phyloP scores from a whole-genome alignment of 2,113 vertebrate species.

The Lonchura striata region DNA sequence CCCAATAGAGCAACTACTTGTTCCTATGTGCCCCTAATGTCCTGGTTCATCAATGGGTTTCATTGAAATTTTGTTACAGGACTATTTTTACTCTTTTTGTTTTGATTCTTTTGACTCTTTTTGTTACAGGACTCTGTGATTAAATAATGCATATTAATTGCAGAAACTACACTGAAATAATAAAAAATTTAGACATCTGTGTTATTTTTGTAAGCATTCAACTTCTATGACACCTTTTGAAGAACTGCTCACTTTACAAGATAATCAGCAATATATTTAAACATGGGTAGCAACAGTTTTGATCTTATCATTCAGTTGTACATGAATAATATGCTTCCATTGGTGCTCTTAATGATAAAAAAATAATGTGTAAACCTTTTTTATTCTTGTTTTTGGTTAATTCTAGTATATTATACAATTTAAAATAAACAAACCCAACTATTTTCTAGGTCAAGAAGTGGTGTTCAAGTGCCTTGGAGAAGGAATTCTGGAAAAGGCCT shows the following conservation, averaged over 20 bases:
- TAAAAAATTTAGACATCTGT: not conserved
- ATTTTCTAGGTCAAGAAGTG: conserved; percentile 91
- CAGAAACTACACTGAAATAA: not conserved
- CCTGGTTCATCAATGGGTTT: not conserved
- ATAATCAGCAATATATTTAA: not conserved
- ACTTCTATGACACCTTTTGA: rapidly evolving
- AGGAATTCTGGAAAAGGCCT: conserved; percentile 99
- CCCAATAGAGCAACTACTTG: not conserved
- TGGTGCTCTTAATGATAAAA: not conserved
- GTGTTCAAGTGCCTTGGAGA: conserved; percentile 99
- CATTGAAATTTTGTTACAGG: not conserved
- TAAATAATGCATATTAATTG: not conserved
- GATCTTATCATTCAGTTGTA: not conserved
- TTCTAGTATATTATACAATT: not conserved
- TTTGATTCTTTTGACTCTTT: not conserved
- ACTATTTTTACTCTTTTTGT: not conserved
- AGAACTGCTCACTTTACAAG: not conserved
- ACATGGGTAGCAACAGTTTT: not conserved
- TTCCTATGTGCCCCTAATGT: not conserved
- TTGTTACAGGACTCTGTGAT: not conserved
- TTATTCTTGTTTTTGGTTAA: not conserved
- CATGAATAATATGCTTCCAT: not conserved
- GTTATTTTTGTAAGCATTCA: not conserved
- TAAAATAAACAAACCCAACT: conserved; percentile 32
- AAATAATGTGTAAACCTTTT: not conserved